These are phyloP conservation scores for Eupsittula cactorum DNA, from an alignment of 2,113 vertebrate genomes.

Conservation along the genomic window DNA sequence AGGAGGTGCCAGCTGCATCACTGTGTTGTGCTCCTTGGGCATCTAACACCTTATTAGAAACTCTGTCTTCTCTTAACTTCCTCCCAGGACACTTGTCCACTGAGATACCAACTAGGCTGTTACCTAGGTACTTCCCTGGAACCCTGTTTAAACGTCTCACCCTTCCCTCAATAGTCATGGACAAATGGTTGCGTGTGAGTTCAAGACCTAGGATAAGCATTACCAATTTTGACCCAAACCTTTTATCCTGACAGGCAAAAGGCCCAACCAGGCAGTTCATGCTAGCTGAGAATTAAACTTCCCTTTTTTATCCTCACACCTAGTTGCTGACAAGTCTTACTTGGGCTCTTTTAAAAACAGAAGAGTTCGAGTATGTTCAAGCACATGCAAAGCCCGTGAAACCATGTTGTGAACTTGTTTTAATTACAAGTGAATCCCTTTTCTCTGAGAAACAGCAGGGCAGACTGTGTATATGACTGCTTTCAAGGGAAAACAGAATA, in stretches of 20 bases:
- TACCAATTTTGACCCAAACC: neutral
- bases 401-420: neutral
- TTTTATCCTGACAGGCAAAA: neutral
- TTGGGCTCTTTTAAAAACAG: neutral
- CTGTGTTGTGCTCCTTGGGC: accelerated
- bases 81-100: neutral
- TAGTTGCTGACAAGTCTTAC: neutral
- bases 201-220: neutral
- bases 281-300: neutral
- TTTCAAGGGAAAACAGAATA: neutral
- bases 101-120: neutral
- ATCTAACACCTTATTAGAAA: neutral
- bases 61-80: neutral
- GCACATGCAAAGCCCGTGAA: neutral
- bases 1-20: neutral
- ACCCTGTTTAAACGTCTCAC: neutral
- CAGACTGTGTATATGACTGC: neutral
- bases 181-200: neutral
- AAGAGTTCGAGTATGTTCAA: neutral
- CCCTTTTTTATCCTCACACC: neutral
- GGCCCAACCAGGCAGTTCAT: neutral
- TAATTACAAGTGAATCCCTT: neutral
- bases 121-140: neutral
- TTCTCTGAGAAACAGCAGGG: neutral
- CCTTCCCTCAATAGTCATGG: neutral